Evolutionary conservation across 2,113 vertebrate species (phyloP).

Genomic region (Pitta sordida): DNA sequence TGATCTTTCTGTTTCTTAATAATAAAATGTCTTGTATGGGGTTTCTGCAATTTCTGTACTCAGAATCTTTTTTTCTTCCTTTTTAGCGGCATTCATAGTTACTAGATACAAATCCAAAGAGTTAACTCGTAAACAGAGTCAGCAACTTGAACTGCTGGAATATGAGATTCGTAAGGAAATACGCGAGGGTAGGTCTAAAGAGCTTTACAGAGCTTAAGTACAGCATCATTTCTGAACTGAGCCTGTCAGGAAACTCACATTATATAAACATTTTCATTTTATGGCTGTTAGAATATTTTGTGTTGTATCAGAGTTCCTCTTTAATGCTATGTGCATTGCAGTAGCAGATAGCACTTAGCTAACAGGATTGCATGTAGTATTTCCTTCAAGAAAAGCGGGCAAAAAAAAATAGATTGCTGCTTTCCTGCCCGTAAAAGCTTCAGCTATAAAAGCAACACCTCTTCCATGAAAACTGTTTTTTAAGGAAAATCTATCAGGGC

Average conservation of each 20-base stretch:
- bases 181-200: constrained; percentile 80
- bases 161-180: constrained; percentile 90
- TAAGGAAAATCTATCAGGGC: background rate
- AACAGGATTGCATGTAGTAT: background rate
- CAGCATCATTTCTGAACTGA: background rate
- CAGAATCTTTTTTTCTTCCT: background rate
- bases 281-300: background rate
- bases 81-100: constrained; percentile 73
- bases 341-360: background rate
- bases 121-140: constrained; percentile 80
- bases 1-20: background rate
- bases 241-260: background rate
- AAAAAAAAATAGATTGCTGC: background rate
- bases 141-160: constrained; percentile 84
- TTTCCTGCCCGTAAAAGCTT: background rate
- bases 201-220: background rate
- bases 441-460: background rate
- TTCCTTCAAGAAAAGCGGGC: background rate
- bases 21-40: background rate
- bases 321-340: background rate
- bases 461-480: background rate
- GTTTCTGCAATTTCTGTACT: background rate
- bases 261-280: background rate
- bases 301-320: background rate
- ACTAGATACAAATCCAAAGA: constrained; percentile 82